Conservation (phyloP, 2,888 invertebrate species). For the Scaptomyza cyrtandrae region DNA sequence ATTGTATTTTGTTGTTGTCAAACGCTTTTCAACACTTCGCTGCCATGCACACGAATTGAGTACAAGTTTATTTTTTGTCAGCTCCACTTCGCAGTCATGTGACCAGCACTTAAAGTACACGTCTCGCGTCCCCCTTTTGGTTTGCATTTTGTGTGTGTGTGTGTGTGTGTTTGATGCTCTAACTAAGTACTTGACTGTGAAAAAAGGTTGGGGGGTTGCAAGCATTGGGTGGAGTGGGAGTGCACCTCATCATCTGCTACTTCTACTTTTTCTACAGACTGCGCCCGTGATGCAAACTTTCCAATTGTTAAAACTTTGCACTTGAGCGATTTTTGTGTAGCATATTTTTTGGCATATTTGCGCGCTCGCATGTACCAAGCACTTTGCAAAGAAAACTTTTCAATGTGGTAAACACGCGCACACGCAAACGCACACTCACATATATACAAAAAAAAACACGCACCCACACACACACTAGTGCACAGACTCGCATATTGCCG, state of each 20-base stretch:
- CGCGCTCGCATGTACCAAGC: conserved; percentile 75
- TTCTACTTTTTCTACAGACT: conserved; percentile 25
- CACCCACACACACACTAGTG: conserved; percentile 20
- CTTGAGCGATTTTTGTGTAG: conserved; percentile 80
- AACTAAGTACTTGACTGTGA: conserved; percentile 56
- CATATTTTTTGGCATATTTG: conserved; percentile 80
- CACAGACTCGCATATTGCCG: conserved; percentile 44
- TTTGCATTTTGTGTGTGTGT: conserved; percentile 57
- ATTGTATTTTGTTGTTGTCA: conserved; percentile 7
- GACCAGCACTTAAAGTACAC: conserved; percentile 63
- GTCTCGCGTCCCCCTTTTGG: conserved; percentile 24
- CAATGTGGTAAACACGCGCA: conserved; percentile 72
- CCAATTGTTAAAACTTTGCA: conserved; percentile 81
- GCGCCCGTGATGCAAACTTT: conserved; percentile 75
- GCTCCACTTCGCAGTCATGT: conserved; percentile 54
- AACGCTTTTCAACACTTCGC: conserved; percentile 41
- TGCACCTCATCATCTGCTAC: conserved; percentile 5
- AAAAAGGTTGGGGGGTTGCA: too few relatives aligned
- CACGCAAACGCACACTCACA: conserved; percentile 23
- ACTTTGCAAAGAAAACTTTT: conserved; percentile 79
- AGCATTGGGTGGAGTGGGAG: background rate
- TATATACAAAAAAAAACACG: conserved; percentile 30
- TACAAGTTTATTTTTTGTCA: conserved; percentile 63
- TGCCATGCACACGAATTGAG: conserved; percentile 55
- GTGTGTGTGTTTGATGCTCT: conserved; percentile 56